Percentiles rank a stretch among this genome's conserved stretches.
These are phyloP conservation scores for Bombyx mandarina DNA, from an alignment of 1,140 invertebrate genomes.

Conservation along the genomic window DNA sequence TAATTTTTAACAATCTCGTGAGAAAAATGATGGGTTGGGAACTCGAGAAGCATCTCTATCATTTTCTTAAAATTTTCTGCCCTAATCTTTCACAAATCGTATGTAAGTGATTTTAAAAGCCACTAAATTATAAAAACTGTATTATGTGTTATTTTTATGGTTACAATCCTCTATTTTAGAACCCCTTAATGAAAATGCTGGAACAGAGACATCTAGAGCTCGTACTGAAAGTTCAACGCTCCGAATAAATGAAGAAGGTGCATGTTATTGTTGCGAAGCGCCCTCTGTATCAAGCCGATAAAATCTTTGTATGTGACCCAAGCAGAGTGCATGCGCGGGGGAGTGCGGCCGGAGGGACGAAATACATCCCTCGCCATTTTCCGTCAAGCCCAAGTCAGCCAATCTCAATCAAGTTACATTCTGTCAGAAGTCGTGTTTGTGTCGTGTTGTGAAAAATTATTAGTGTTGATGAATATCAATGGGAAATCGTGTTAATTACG, in stretches of 20 bases:
- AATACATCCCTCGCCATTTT: conserved; percentile 62
- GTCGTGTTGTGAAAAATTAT: conserved; percentile 68
- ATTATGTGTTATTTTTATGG: too few species aligned
- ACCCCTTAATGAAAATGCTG: too few species aligned
- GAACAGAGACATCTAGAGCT: too few species aligned
- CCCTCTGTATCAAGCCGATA: conserved; percentile 20
- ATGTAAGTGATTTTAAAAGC: too few species aligned
- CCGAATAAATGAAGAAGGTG: neutral
- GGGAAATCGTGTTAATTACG: conserved; percentile 63
- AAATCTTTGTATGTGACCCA: conserved; percentile 7
- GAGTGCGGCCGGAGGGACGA: conserved; percentile 35
- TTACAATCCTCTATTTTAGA: too few species aligned
- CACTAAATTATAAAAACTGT: too few species aligned
- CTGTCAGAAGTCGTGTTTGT: conserved; percentile 68
- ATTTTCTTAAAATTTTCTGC: too few species aligned
- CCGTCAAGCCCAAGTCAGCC: conserved; percentile 61
- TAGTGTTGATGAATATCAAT: conserved; percentile 66
- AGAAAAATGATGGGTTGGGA: too few species aligned
- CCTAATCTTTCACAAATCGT: too few species aligned
- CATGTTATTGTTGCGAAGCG: conserved; percentile 27
- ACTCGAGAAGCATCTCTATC: too few species aligned
- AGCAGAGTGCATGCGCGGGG: conserved; percentile 35
- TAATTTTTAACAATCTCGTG: too few species aligned
- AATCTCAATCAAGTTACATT: conserved; percentile 64
- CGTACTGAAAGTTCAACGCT: neutral